Evolutionary conservation across 2,888 invertebrate species (phyloP).

Genomic region (Xestia xanthographa): DNA sequence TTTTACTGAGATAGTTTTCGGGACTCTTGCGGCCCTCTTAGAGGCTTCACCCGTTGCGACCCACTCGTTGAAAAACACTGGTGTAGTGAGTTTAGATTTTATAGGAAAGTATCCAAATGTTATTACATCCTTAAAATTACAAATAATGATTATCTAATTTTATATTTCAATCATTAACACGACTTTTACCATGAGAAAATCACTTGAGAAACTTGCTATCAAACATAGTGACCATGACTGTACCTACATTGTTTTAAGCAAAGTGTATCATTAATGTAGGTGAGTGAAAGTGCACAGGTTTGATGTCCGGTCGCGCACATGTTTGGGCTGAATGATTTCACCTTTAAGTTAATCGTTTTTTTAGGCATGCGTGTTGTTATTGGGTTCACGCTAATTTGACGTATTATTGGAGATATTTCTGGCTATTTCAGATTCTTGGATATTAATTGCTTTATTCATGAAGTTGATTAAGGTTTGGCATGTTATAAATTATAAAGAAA

Average conservation of each 20-base stretch:
- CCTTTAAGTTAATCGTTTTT: slow-evolving; percentile 35
- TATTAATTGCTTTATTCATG: not conserved
- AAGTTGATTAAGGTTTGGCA: not conserved
- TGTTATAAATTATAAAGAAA: not conserved
- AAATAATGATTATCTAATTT: too few relatives aligned
- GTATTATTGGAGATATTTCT: not conserved
- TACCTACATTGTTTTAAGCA: slow-evolving; percentile 60
- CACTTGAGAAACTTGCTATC: not conserved
- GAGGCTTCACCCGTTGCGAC: too few relatives aligned
- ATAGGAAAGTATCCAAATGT: too few relatives aligned
- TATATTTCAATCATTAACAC: too few relatives aligned
- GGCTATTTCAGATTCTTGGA: not conserved
- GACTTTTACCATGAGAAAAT: not conserved
- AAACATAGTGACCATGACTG: not conserved
- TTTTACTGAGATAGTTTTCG: too few relatives aligned
- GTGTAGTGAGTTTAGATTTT: not conserved
- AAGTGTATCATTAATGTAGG: slow-evolving; percentile 56
- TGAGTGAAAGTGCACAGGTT: slow-evolving; percentile 58
- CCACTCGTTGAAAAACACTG: not conserved
- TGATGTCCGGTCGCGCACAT: slow-evolving; percentile 46
- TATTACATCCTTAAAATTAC: too few relatives aligned
- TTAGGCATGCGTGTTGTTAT: not conserved
- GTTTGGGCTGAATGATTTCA: slow-evolving; percentile 48
- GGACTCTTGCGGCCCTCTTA: too few relatives aligned
- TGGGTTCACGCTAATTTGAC: not conserved